Base-by-base conservation (phyloP, 2,113 vertebrate genomes). In the Trichechus manatus region DNA sequence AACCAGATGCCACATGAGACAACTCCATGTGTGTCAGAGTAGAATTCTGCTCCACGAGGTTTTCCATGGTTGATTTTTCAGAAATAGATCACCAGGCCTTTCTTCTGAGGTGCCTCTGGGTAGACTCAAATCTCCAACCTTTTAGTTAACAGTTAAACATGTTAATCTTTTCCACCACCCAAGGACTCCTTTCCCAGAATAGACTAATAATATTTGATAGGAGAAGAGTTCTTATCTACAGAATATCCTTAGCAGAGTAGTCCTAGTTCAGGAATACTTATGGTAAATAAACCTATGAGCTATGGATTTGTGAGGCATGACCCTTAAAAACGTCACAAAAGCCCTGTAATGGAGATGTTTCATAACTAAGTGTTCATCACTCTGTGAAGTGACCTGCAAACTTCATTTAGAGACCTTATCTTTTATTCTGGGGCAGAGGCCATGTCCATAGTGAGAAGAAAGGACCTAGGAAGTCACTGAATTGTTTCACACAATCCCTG, bases 351-450 rank as follows among this genome's bases (percentile, higher is more conserved):
- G 29, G 19, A 63, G 29, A 19, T 68, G 39, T 87, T 64, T 84
- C 5, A 72, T 70, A 87, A n/a, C 42, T 77, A 53, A 56, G 70
- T 78, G 36, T 44, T 78, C 70, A 10, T 20, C 56, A 72, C 20
- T 6, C 36, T 78, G 36, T 70, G 47, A 59, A 10, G 6, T 84
- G 36, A 44, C 7, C 13, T 47, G 9, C 33, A 44, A 78, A 77
- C 19, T 66, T n/a, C 81, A 93, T n/a, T 47, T 90, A 77, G 82
- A 95, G 42, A 87, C 27, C 14, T 89, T 27, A 72, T 84, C 59
- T 53, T 89, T 79, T 33, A 36, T 78, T 42, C 31, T 9, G 25
- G 81, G 33, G 14, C 56, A 50, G 61, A 61, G 19, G 31, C 13
- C 53, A 70, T 27, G 50, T 47, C 44, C 31, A 5, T 19, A 15